Evolutionary conservation across 2,113 vertebrate genomes (phyloP).

Genomic region (Lanius ludovicianus): DNA sequence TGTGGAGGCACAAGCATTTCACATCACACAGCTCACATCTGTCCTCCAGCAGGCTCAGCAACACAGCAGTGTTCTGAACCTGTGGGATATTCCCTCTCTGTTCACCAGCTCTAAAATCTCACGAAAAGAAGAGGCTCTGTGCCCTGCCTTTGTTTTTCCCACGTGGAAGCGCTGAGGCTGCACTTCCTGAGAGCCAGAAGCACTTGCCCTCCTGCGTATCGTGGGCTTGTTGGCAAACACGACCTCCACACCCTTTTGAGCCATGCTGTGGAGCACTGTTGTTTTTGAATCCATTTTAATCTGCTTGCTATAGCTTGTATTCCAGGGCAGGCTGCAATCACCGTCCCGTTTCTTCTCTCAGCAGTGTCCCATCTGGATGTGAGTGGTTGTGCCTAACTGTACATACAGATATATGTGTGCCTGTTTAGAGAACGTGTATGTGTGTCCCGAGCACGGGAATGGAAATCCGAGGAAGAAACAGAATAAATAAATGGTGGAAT

Average conservation of each 20-base stretch:
- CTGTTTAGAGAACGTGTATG: neutral
- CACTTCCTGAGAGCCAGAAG: neutral
- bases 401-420: neutral
- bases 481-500: conserved; percentile 7
- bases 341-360: conserved; percentile 6
- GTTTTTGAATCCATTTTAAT: conserved; percentile 22
- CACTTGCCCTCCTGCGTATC: neutral
- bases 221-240: neutral
- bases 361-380: neutral
- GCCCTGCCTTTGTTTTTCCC: neutral
- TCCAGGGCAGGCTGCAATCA: neutral
- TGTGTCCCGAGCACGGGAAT: neutral
- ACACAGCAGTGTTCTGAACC: neutral
- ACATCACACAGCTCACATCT: neutral
- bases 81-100: neutral
- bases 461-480: neutral
- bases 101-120: neutral
- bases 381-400: conserved; percentile 30
- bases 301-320: conserved; percentile 11
- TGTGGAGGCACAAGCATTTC: neutral
- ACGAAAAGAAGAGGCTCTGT: neutral
- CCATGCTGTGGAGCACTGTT: neutral
- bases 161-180: neutral
- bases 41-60: neutral
- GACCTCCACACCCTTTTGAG: neutral